Conservation (phyloP, 2,797 vertebrate genomes). For the Poecilia gillii region DNA sequence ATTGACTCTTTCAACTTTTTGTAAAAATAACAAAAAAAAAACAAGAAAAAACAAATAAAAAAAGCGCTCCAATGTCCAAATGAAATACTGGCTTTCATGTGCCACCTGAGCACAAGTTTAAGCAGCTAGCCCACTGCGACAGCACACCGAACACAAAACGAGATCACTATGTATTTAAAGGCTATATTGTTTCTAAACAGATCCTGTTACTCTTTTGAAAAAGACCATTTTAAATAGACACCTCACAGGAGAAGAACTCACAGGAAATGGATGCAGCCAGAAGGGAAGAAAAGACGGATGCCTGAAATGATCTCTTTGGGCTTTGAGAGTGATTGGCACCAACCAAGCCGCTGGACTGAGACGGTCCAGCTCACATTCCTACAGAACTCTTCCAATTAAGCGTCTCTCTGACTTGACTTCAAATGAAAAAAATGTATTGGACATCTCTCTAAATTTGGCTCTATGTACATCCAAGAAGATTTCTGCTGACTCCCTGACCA, state of each 20-base stretch:
- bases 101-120: slow-evolving; percentile 64
- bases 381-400: slow-evolving; percentile 54
- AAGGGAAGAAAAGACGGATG: slow-evolving; percentile 51
- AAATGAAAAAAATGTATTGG: slow-evolving; percentile 33
- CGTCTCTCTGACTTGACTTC: slow-evolving; percentile 38
- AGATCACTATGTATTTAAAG: slow-evolving; percentile 65
- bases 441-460: slow-evolving; percentile 53
- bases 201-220: slow-evolving; percentile 53
- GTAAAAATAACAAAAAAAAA: slow-evolving; percentile 36
- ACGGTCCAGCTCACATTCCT: slow-evolving; percentile 31
- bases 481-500: slow-evolving; percentile 57
- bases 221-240: slow-evolving; percentile 40
- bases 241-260: slow-evolving; percentile 40
- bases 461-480: slow-evolving; percentile 63
- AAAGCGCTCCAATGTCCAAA: slow-evolving; percentile 30
- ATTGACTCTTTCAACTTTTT: slow-evolving; percentile 74
- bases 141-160: slow-evolving; percentile 70
- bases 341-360: slow-evolving; percentile 39
- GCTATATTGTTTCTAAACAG: slow-evolving; percentile 62
- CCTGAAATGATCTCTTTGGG: slow-evolving; percentile 76
- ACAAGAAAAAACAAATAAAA: slow-evolving; percentile 8
- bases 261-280: slow-evolving; percentile 58
- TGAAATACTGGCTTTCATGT: slow-evolving; percentile 44
- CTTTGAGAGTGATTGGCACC: slow-evolving; percentile 74
- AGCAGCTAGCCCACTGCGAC: slow-evolving; percentile 79